These are phyloP conservation scores for Pseudomyrmex cubaensis DNA, from an alignment of 1,140 invertebrate species.

Conservation along the genomic window DNA sequence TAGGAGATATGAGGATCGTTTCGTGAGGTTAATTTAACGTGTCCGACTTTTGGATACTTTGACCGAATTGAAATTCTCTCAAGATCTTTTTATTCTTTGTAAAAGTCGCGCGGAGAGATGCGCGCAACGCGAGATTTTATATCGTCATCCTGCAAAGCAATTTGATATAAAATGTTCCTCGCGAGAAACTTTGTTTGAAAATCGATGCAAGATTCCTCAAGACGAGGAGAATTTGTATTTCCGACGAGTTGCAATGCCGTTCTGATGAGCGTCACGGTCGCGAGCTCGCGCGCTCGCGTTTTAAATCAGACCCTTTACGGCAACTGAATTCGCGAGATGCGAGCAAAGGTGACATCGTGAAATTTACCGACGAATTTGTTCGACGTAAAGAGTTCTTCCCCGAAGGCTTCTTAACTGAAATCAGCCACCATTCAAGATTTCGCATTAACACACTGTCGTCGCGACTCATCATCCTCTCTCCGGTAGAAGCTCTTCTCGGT, in stretches of 20 bases:
- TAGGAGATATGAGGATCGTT: neutral
- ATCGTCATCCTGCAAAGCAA: neutral
- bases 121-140: neutral
- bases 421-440: neutral
- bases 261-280: constrained; percentile 5
- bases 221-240: too few species aligned
- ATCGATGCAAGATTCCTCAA: neutral
- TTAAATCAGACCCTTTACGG: neutral
- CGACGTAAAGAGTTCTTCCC: neutral
- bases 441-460: neutral
- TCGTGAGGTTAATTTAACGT: neutral
- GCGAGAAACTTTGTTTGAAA: neutral
- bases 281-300: neutral
- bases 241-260: too few species aligned
- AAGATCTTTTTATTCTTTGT: too few species aligned
- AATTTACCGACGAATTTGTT: constrained; percentile 4
- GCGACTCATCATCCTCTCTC: too few species aligned
- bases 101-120: too few species aligned
- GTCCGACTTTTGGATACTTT: too few species aligned
- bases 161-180: neutral
- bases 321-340: neutral
- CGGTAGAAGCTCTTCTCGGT: too few species aligned
- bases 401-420: constrained; percentile 10
- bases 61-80: too few species aligned
- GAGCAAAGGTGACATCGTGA: neutral